phyloP scores from a whole-genome alignment of 2,113 vertebrate species.

The Mesitornis unicolor region DNA sequence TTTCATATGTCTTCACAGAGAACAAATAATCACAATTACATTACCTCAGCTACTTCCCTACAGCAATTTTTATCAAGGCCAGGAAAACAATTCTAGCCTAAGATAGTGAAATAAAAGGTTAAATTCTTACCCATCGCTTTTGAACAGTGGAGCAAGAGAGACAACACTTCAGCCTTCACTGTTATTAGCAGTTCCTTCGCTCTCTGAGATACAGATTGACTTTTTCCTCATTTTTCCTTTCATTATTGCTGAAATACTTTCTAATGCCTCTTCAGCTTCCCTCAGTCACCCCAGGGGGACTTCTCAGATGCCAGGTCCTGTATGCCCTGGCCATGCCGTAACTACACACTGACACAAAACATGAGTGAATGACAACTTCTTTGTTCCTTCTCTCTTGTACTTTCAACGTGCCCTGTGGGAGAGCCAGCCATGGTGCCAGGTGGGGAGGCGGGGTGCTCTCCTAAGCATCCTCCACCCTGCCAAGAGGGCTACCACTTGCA shows the following conservation, averaged over 20 bases:
- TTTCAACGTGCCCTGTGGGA: rapidly evolving
- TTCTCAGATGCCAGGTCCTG: background rate
- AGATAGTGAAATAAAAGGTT: no score
- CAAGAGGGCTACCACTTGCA: background rate
- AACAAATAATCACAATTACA: background rate
- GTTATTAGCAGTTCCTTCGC: background rate
- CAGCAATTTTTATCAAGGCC: background rate
- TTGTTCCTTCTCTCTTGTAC: rapidly evolving
- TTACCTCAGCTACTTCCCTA: background rate
- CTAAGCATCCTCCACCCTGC: background rate
- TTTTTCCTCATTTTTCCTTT: background rate
- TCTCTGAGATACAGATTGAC: background rate
- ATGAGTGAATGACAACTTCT: rapidly evolving
- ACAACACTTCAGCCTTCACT: background rate
- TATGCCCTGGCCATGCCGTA: background rate
- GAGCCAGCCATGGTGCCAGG: background rate
- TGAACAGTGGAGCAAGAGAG: background rate
- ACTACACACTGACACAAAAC: background rate
- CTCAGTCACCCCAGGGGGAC: background rate
- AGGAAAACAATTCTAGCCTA: background rate
- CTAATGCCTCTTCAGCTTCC: background rate
- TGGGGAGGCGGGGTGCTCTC: background rate
- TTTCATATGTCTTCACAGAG: background rate
- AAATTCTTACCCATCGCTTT: background rate
- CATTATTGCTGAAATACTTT: background rate